These are phyloP conservation scores for Kradibia gibbosae DNA, from an alignment of 1,140 invertebrate genomes.

Conservation along the genomic window DNA sequence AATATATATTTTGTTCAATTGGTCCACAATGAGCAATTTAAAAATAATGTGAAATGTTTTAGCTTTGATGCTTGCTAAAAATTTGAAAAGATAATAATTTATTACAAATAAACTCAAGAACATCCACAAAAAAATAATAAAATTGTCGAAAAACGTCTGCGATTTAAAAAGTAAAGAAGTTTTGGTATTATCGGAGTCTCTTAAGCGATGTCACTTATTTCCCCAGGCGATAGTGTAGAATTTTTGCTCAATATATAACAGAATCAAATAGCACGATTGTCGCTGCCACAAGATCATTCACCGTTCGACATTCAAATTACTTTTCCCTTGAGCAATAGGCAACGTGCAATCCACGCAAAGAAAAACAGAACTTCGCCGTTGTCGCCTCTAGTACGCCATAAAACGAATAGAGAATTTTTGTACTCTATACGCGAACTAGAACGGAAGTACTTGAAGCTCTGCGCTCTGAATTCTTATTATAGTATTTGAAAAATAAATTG, in stretches of 20 bases:
- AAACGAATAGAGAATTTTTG: conserved; percentile 43
- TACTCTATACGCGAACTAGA: conserved; percentile 12
- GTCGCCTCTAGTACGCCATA: conserved; percentile 17
- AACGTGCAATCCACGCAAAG: not conserved
- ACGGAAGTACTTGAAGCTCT: conserved; percentile 24
- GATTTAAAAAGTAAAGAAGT: conserved; percentile 37
- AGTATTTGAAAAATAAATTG: conserved; percentile 45
- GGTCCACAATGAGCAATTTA: no score
- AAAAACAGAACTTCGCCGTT: conserved; percentile 30
- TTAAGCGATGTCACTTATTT: conserved; percentile 29
- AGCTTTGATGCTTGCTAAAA: not conserved
- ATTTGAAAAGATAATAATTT: no score
- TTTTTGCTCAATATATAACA: conserved; percentile 11
- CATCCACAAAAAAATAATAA: not conserved
- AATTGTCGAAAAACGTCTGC: not conserved
- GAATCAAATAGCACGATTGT: conserved; percentile 5
- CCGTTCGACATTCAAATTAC: conserved; percentile 46
- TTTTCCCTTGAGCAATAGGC: not conserved
- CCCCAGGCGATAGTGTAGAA: conserved; percentile 37
- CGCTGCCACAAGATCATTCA: conserved; percentile 19
- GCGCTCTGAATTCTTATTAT: conserved; percentile 43
- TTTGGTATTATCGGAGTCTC: not conserved
- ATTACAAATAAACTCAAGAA: not conserved
- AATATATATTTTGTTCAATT: no score
- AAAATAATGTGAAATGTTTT: not conserved